Base-by-base conservation (phyloP, 1,140 invertebrate genomes). In the Elysia chlorotica region DNA sequence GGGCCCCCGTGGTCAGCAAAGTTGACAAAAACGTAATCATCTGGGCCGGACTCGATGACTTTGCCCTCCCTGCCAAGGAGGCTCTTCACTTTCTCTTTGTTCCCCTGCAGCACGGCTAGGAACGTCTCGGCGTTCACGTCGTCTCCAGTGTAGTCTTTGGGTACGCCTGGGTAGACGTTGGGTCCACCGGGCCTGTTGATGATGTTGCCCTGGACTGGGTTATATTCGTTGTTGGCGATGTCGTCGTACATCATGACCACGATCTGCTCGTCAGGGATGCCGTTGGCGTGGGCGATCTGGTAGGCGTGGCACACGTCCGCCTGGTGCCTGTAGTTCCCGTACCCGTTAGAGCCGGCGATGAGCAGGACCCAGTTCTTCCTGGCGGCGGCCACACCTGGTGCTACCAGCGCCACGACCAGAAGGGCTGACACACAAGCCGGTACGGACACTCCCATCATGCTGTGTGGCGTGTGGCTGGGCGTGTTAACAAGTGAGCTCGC, bases 1-100 rank as follows among this genome's bases (percentile, higher is more conserved):
- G 89, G 87, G 25, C 88, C 90, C 38, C 91, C 91, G 82, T 92
- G 92, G 81, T 92, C 92, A 62, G 90, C 89, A 87, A 92, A 92
- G 79, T 91, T 91, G 3, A 92, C 88, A 85, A 92, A 92, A 36
- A 92, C 82, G 77, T 91, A 86, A 80, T 92, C 90, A 77, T 91
- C 87, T 23, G 89, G 88, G 28, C 88, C 89, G 85, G 90, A 91
- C 75, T 90, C 80, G 21, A 91, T 82, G 65, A 91, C 90, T 85
- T 88, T 87, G 17, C 76, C 75, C 63, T 89, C 88, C 65, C 87
- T 88, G 14, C 90, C 90, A n/a, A 41, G 61, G 65, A 86, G 80
- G n/a, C 87, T 87, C 33, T 76, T 79, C 71, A 91, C 54, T 59
- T 78, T n/a, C 41, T 48, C 41, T n/a, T 48, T 48, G 41, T 48